Conservation (phyloP, 2,888 invertebrate genomes). For the Ennomos quercinarius region DNA sequence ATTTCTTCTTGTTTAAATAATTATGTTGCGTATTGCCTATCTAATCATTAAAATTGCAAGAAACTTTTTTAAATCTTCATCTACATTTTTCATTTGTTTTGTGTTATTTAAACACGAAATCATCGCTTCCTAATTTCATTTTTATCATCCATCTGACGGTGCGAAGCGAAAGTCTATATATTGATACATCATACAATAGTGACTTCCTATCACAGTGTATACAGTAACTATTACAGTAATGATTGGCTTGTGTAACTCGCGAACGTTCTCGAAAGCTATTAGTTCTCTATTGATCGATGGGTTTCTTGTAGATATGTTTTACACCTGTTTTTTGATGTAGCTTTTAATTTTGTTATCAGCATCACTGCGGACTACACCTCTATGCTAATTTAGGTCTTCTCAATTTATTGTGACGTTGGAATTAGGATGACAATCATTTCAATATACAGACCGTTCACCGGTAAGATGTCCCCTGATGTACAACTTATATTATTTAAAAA, state of each 20-base stretch:
- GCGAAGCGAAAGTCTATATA: constrained; percentile 60
- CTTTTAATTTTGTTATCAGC: no score
- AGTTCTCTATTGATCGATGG: constrained; percentile 18
- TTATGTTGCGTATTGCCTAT: no score
- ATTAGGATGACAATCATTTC: no score
- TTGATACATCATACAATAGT: constrained; percentile 48
- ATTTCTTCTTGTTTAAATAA: no score
- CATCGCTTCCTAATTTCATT: constrained; percentile 38
- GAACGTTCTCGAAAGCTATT: constrained; percentile 24
- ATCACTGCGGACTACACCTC: no score
- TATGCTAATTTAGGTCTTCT: no score
- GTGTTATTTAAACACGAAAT: background rate
- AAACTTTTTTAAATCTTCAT: no score
- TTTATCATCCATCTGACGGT: constrained; percentile 47
- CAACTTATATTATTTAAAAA: no score
- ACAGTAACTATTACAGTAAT: constrained; percentile 37
- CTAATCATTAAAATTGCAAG: no score
- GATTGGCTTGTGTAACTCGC: constrained; percentile 50
- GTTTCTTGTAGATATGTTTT: constrained; percentile 10
- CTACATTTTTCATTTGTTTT: background rate
- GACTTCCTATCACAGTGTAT: constrained; percentile 29
- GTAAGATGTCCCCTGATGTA: no score
- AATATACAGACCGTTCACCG: no score
- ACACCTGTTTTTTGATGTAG: constrained; percentile 6
- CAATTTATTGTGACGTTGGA: no score